These are phyloP conservation scores for Rhegmatorhina hoffmannsi DNA, from an alignment of 2,113 vertebrate species.

Conservation along the genomic window DNA sequence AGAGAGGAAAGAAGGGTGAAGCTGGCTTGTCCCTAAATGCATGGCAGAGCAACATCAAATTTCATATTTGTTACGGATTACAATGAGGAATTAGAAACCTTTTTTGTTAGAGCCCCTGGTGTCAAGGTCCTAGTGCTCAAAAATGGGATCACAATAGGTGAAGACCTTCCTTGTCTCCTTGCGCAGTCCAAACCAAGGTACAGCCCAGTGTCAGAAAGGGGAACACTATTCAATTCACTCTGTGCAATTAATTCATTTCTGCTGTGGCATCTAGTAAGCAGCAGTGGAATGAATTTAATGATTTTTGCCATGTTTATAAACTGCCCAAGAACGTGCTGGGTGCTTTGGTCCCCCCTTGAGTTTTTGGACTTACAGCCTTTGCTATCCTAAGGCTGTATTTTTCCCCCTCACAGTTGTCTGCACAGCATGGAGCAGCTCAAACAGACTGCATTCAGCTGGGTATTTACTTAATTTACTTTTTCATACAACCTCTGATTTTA, in stretches of 20 bases:
- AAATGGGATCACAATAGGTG: background rate
- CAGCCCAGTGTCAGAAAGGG: background rate
- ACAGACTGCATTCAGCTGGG: constrained; percentile 10
- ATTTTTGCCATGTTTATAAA: constrained; percentile 28
- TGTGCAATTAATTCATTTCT: background rate
- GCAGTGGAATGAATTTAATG: constrained; percentile 2
- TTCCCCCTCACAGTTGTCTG: background rate
- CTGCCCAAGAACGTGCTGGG: background rate
- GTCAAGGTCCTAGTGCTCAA: background rate
- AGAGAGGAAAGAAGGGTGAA: background rate
- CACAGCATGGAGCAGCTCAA: background rate
- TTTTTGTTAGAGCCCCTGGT: background rate
- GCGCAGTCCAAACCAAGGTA: background rate
- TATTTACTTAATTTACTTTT: constrained; percentile 47
- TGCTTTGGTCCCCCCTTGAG: background rate
- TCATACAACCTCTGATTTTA: background rate
- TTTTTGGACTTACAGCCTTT: background rate
- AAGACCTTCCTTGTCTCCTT: background rate
- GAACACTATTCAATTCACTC: background rate
- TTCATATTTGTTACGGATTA: background rate
- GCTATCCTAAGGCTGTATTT: background rate
- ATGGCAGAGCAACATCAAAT: background rate
- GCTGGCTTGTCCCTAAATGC: background rate
- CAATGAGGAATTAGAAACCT: background rate
- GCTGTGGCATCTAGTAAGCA: background rate